phyloP scores from a whole-genome alignment of 2,113 vertebrate genomes.

The Tursiops truncatus region DNA sequence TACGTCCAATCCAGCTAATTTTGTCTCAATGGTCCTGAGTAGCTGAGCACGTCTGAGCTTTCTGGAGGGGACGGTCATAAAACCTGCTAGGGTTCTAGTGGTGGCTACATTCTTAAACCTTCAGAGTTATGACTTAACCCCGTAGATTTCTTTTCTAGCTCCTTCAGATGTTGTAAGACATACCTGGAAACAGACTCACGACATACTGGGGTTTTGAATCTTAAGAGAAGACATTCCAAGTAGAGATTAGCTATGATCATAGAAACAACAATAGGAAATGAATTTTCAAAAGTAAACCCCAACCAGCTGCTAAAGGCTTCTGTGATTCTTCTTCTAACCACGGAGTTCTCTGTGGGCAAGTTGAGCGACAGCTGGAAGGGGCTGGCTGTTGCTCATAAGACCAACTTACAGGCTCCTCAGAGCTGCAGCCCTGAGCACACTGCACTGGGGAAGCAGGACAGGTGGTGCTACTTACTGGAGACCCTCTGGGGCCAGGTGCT shows the following conservation, averaged over 20 bases:
- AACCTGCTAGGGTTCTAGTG: rapidly evolving
- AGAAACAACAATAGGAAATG: not conserved
- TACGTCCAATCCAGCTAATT: not conserved
- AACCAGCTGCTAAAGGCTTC: not conserved
- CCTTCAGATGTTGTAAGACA: not conserved
- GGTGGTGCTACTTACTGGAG: conserved; percentile 91
- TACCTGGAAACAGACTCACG: not conserved
- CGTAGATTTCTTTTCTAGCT: not conserved
- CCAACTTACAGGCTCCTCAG: no score
- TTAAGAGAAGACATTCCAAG: not conserved
- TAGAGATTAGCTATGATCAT: not conserved
- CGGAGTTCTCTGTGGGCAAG: not conserved
- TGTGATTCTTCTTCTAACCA: not conserved
- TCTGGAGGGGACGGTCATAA: not conserved
- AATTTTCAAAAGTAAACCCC: not conserved
- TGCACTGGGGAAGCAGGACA: not conserved
- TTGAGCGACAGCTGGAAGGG: not conserved
- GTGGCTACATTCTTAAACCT: not conserved
- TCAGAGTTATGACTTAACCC: not conserved
- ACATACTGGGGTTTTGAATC: not conserved
- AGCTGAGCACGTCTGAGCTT: rapidly evolving
- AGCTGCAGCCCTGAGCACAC: not conserved
- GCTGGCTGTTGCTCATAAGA: not conserved
- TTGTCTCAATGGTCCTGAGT: not conserved
- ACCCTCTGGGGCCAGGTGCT: conserved; percentile 92